These are phyloP conservation scores for Tuberolachnus salignus DNA, from an alignment of 2,888 invertebrate species.

Conservation along the genomic window DNA sequence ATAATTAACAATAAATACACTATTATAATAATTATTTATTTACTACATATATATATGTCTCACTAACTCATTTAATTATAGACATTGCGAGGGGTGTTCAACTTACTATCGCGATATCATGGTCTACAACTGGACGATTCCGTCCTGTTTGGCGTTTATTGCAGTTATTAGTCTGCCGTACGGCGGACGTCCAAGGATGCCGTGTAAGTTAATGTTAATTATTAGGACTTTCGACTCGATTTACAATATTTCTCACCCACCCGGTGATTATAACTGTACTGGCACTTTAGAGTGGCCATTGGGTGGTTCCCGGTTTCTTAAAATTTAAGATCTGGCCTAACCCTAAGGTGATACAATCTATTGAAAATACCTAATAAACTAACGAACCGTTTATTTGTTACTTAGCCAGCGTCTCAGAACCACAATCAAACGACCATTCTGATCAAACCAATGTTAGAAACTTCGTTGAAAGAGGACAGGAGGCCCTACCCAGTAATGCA, in stretches of 20 bases:
- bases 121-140: slow-evolving; percentile 47
- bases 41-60: not conserved
- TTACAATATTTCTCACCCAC: no score
- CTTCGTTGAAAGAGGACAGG: slow-evolving; percentile 40
- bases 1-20: not conserved
- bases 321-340: no score
- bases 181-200: slow-evolving; percentile 27
- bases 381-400: not conserved
- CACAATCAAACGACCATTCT: not conserved
- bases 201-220: slow-evolving; percentile 5
- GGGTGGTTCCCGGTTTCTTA: no score
- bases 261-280: no score
- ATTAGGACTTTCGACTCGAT: not conserved
- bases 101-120: slow-evolving; percentile 41
- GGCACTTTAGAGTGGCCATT: not conserved
- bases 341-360: no score
- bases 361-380: not conserved
- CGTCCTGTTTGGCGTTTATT: slow-evolving; percentile 39
- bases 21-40: not conserved
- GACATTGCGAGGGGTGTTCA: not conserved
- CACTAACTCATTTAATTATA: not conserved
- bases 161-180: slow-evolving; percentile 35
- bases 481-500: slow-evolving; percentile 1
- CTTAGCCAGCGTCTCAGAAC: not conserved
- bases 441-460: not conserved